Percentiles rank a stretch among this genome's conserved stretches.
Evolutionary conservation across 2,113 vertebrate genomes (phyloP).

Genomic region (Garra rufa): DNA sequence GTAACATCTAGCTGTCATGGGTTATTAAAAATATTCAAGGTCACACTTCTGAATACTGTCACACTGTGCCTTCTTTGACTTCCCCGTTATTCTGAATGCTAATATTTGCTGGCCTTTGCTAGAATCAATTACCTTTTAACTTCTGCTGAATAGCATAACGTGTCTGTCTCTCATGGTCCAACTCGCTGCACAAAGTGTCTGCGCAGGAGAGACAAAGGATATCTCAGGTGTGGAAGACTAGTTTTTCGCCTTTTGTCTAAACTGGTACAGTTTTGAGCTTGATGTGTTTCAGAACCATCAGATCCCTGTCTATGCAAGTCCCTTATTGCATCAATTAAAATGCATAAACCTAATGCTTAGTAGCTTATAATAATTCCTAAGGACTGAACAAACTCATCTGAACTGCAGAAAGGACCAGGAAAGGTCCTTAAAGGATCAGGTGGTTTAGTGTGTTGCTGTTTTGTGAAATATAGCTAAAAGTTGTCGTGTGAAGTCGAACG

Average conservation of each 20-base stretch:
- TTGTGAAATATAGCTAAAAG: background rate
- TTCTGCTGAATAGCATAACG: slow-evolving; percentile 85
- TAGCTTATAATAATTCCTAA: background rate
- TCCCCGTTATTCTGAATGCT: background rate
- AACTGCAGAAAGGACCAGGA: background rate
- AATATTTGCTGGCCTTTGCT: slow-evolving; percentile 17
- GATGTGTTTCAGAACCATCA: background rate
- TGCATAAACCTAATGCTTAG: background rate
- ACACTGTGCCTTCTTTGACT: background rate
- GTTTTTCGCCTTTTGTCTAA: slow-evolving; percentile 25
- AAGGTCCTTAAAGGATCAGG: background rate
- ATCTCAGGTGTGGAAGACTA: slow-evolving; percentile 1
- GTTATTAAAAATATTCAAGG: background rate
- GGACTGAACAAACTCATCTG: background rate
- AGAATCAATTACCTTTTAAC: slow-evolving; percentile 77
- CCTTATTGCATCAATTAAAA: background rate
- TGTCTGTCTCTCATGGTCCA: slow-evolving; percentile 82
- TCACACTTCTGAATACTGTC: background rate
- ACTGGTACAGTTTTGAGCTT: background rate
- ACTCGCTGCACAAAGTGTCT: slow-evolving; percentile 85
- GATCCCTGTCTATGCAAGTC: background rate
- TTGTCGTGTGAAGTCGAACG: slow-evolving; percentile 27
- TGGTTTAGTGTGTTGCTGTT: background rate
- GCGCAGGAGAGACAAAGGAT: slow-evolving; percentile 59
- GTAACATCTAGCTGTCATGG: background rate